These are phyloP conservation scores for Masticophis lateralis DNA, from an alignment of 2,797 vertebrate genomes.

Conservation along the genomic window DNA sequence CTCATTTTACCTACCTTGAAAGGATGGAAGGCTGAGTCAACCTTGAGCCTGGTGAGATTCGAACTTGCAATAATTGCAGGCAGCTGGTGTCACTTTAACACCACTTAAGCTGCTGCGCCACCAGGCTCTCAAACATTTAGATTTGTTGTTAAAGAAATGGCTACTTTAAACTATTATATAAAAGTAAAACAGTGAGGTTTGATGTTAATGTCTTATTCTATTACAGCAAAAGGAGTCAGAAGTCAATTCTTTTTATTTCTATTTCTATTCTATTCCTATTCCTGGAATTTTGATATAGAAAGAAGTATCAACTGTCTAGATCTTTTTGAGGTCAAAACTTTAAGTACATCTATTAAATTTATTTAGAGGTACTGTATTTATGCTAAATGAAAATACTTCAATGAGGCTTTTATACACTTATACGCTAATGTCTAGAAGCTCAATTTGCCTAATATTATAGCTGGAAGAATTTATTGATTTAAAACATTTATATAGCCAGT, in stretches of 20 bases:
- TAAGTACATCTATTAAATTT: not conserved
- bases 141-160: not conserved
- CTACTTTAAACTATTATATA: not conserved
- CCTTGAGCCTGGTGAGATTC: too few species aligned
- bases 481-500: not conserved
- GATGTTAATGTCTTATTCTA: not conserved
- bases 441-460: not conserved
- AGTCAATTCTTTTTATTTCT: not conserved
- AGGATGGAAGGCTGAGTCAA: too few species aligned
- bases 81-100: too few species aligned
- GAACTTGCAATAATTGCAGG: too few species aligned
- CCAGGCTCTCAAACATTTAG: too few species aligned
- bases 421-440: not conserved
- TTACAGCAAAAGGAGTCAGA: not conserved
- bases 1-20: too few species aligned
- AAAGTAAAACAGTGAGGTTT: not conserved
- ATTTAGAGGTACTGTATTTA: not conserved
- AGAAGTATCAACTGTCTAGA: not conserved
- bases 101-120: too few species aligned
- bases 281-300: not conserved
- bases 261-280: not conserved
- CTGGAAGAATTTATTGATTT: not conserved
- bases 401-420: not conserved
- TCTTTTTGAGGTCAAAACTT: not conserved
- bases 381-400: not conserved